Conservation (phyloP, 2,113 vertebrate genomes). For the Brienomyrus longianalis region DNA sequence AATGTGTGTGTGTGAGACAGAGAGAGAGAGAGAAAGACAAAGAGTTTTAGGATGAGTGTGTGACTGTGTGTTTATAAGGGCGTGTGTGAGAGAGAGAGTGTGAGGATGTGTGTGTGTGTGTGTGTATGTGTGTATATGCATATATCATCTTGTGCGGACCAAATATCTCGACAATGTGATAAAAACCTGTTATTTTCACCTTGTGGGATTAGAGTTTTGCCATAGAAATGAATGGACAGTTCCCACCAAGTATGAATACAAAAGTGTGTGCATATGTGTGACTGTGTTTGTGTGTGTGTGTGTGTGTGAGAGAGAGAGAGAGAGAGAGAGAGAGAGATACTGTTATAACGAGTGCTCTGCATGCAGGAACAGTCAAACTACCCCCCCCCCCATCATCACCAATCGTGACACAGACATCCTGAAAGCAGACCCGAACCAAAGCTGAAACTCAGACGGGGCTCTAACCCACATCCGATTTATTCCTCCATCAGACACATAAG, state of each 20-base stretch:
- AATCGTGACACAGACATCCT: background rate
- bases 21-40: background rate
- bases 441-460: background rate
- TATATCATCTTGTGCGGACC: too few species aligned
- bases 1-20: background rate
- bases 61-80: background rate
- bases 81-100: background rate
- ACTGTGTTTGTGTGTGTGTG: background rate
- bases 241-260: too few species aligned
- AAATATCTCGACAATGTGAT: too few species aligned
- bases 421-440: background rate
- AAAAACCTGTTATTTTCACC: too few species aligned
- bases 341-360: background rate
- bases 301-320: background rate
- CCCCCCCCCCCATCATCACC: background rate
- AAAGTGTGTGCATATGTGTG: too few species aligned
- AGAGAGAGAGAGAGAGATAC: background rate
- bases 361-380: background rate
- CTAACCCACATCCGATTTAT: constrained; percentile 35
- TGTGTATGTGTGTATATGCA: background rate
- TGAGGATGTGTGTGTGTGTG: background rate
- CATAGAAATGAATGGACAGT: too few species aligned
- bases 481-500: constrained; percentile 30
- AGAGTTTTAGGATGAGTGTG: background rate
- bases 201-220: too few species aligned